These are phyloP conservation scores for Odontocolon sp. DNA, from an alignment of 2,888 invertebrate species.

Conservation along the genomic window DNA sequence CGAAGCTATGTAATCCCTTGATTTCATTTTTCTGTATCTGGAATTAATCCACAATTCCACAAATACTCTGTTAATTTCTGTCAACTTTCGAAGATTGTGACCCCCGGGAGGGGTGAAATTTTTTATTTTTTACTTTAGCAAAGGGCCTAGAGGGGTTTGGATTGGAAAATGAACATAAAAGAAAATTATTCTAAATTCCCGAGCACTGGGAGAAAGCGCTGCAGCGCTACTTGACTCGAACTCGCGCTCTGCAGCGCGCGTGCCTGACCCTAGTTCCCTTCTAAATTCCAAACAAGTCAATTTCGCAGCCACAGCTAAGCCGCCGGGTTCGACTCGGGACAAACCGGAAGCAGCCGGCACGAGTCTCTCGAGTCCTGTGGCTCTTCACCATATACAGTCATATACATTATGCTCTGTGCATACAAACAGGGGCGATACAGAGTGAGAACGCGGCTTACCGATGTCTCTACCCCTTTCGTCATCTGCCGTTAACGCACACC, in stretches of 20 bases:
- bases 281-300: slow-evolving; percentile 39
- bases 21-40: slow-evolving; percentile 1
- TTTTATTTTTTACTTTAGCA: no score
- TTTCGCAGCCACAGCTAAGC: slow-evolving; percentile 4
- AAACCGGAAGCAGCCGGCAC: slow-evolving; percentile 77
- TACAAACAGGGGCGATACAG: slow-evolving; percentile 30
- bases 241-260: background rate
- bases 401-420: slow-evolving; percentile 9
- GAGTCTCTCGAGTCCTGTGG: slow-evolving; percentile 60
- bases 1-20: slow-evolving; percentile 25
- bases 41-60: slow-evolving; percentile 38
- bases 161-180: no score
- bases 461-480: slow-evolving; percentile 61
- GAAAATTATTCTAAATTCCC: background rate
- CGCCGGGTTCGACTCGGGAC: slow-evolving; percentile 45
- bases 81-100: background rate
- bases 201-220: background rate
- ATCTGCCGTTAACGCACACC: slow-evolving; percentile 61
- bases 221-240: no score
- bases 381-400: background rate
- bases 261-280: background rate
- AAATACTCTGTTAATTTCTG: background rate
- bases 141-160: no score
- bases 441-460: slow-evolving; percentile 65
- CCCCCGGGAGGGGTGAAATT: background rate